A percentile compares a stretch with the other conserved stretches of the same genome.
These are phyloP conservation scores for Catotricha subobsoleta DNA, from an alignment of 2,888 invertebrate species.

Conservation along the genomic window DNA sequence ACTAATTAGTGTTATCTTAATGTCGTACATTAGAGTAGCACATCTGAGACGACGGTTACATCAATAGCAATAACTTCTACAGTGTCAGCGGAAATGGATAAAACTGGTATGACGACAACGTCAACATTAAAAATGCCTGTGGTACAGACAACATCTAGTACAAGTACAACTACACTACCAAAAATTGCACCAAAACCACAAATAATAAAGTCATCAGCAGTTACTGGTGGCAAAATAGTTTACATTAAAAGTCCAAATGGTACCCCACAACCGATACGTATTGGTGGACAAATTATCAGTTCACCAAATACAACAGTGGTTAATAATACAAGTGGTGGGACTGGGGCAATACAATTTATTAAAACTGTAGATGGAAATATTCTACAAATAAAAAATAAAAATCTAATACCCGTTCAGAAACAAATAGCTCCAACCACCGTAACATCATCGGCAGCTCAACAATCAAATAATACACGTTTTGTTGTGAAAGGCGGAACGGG, in stretches of 20 bases:
- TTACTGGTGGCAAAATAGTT: constrained; percentile 3
- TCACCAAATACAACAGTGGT: neutral
- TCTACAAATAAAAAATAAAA: constrained; percentile 3
- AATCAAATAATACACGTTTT: neutral
- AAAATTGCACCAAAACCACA: neutral
- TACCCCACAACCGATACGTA: constrained; percentile 9
- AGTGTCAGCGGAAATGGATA: too few species aligned
- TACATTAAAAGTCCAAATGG: constrained; percentile 10
- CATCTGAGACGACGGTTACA: too few species aligned
- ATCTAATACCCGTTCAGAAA: neutral
- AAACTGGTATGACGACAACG: too few species aligned
- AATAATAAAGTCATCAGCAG: neutral
- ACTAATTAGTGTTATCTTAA: too few species aligned
- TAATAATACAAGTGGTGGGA: neutral
- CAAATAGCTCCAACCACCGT: neutral
- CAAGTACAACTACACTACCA: neutral
- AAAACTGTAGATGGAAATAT: constrained; percentile 17
- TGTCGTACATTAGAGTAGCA: too few species aligned
- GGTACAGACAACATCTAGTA: neutral
- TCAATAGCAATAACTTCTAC: too few species aligned
- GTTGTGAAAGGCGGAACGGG: neutral
- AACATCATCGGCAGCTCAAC: too few species aligned
- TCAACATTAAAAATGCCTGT: neutral
- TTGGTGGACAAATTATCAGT: constrained; percentile 2
- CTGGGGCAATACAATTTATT: constrained; percentile 15